A percentile compares a stretch with the other conserved stretches of the same genome.
These are phyloP conservation scores for Danio jaintianensis DNA, from an alignment of 2,797 vertebrate genomes.

Conservation along the genomic window DNA sequence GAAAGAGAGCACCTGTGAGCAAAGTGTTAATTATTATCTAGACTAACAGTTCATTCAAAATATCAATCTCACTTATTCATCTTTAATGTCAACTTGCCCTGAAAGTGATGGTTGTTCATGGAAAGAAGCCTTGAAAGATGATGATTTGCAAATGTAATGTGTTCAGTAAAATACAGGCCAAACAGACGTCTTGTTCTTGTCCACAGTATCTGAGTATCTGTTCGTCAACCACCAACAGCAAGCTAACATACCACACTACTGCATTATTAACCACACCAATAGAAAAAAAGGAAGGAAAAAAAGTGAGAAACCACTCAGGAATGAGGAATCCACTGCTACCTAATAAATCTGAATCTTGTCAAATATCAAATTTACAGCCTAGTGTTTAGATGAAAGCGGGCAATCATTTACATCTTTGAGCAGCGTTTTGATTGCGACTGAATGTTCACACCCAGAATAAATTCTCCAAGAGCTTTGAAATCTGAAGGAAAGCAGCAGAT, in stretches of 20 bases:
- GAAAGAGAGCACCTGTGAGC: conserved; percentile 4
- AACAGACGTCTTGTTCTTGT: conserved; percentile 28
- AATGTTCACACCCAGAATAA: conserved; percentile 29
- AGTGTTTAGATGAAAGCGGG: conserved; percentile 28
- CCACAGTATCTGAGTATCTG: conserved; percentile 40
- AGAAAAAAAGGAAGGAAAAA: not conserved
- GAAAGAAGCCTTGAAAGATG: conserved; percentile 19
- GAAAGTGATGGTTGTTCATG: not conserved
- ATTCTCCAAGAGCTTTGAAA: conserved; percentile 49
- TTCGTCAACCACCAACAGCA: conserved; percentile 26
- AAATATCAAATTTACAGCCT: conserved; percentile 33
- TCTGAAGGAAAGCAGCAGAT: conserved; percentile 40
- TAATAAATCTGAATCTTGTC: conserved; percentile 22
- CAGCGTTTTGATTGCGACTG: conserved; percentile 37
- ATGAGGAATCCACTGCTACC: conserved; percentile 10
- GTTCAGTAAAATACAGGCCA: conserved; percentile 15
- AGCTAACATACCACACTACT: conserved; percentile 14
- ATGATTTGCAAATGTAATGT: conserved; percentile 18
- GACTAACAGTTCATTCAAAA: conserved; percentile 3
- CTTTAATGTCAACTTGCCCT: conserved; percentile 10
- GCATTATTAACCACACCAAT: conserved; percentile 30
- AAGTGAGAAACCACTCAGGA: conserved; percentile 17
- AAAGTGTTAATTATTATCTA: conserved; percentile 23
- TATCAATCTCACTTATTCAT: conserved; percentile 11
- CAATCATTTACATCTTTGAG: conserved; percentile 58